These are phyloP conservation scores for Centropristis striata DNA, from an alignment of 2,113 vertebrate genomes.

Conservation along the genomic window DNA sequence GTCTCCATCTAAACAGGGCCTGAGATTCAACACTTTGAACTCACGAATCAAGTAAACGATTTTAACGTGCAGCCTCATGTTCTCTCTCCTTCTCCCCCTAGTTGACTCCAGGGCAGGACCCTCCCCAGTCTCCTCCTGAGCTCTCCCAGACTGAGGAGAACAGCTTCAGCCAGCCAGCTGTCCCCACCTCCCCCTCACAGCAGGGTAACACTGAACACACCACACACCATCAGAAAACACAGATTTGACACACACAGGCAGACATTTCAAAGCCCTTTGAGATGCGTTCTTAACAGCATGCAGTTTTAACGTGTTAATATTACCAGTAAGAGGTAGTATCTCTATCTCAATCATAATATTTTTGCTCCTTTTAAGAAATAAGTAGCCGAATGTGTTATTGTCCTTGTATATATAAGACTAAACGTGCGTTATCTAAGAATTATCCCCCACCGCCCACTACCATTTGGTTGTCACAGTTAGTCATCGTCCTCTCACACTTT, in stretches of 20 bases:
- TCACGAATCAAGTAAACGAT: not conserved
- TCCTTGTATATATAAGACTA: conserved; percentile 27
- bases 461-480: conserved; percentile 74
- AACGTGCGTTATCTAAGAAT: conserved; percentile 39
- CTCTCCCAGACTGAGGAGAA: conserved; percentile 91
- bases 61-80: not conserved
- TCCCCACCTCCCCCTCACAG: conserved; percentile 95
- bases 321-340: conserved; percentile 25
- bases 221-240: conserved; percentile 21
- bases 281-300: conserved; percentile 17
- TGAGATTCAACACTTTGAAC: not conserved
- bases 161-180: conserved; percentile 89
- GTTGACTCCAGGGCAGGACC: conserved; percentile 94
- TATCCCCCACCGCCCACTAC: conserved; percentile 67
- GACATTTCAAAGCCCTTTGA: conserved; percentile 18
- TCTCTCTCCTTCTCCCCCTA: conserved; percentile 66
- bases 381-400: conserved; percentile 32
- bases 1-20: no score
- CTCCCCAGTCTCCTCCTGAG: conserved; percentile 91
- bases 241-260: conserved; percentile 23
- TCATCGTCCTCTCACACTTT: conserved; percentile 73
- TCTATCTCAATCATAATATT: conserved; percentile 52
- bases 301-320: conserved; percentile 45
- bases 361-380: conserved; percentile 37
- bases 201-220: conserved; percentile 86